Percentiles rank a stretch among this genome's conserved stretches.
Conservation (phyloP, 2,888 invertebrate species). For the Leptinotarsa juncta region DNA sequence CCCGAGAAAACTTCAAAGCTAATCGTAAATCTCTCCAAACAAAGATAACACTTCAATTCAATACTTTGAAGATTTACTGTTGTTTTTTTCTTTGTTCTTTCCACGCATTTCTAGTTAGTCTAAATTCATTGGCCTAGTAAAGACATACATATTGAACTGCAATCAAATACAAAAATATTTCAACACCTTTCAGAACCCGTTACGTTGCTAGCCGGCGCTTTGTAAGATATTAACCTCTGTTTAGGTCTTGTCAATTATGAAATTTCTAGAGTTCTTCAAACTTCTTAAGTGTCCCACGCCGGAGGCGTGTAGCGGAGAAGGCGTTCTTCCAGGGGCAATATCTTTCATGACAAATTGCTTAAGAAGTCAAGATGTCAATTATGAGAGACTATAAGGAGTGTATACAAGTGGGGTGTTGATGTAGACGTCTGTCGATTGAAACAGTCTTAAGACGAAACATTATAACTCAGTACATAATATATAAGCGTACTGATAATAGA, state of each 20-base stretch:
- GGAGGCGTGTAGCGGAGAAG: conserved; percentile 22
- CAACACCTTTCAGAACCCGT: conserved; percentile 12
- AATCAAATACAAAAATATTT: neutral
- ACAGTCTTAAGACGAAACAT: neutral
- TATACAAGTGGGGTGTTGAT: conserved; percentile 3
- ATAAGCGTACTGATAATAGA: too few relatives aligned
- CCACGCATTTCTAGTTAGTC: neutral
- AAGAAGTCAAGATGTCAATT: conserved; percentile 29
- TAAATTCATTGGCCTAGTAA: neutral
- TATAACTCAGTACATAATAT: neutral
- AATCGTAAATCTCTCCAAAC: too few relatives aligned
- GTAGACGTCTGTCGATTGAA: neutral
- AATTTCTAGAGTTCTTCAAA: conserved; percentile 33
- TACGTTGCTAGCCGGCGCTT: neutral
- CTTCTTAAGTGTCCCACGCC: conserved; percentile 26
- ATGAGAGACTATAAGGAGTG: conserved; percentile 2
- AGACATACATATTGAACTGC: neutral
- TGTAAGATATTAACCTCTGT: neutral
- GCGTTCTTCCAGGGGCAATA: conserved; percentile 32
- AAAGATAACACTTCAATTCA: too few relatives aligned
- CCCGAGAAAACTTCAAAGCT: too few relatives aligned
- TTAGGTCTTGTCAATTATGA: conserved; percentile 18
- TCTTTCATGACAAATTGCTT: conserved; percentile 24
- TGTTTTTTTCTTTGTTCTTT: too few relatives aligned
- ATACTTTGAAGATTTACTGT: too few relatives aligned